A percentile compares a stretch with the other conserved stretches of the same genome.
Evolutionary conservation across 2,113 vertebrate species (phyloP).

Genomic region (Meriones unguiculatus): DNA sequence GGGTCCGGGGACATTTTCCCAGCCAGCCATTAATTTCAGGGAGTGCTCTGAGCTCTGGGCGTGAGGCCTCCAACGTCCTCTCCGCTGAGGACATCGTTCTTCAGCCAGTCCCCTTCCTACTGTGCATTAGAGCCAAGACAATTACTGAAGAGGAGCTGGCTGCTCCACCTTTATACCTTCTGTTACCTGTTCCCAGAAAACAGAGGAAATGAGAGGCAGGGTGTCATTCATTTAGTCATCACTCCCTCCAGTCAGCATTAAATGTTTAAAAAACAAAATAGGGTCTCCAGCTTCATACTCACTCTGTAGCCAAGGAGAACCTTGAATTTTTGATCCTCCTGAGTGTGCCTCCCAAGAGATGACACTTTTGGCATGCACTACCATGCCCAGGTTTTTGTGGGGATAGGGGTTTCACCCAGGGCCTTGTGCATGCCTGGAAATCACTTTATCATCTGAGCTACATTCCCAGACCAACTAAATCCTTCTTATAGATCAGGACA

Average conservation of each 20-base stretch:
- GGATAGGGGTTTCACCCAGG: not conserved
- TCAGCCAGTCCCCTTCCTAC: not conserved
- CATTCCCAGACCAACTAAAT: too few relatives aligned
- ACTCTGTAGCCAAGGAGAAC: not conserved
- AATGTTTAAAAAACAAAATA: not conserved
- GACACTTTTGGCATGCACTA: too few relatives aligned
- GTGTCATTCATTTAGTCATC: not conserved
- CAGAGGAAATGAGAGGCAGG: not conserved
- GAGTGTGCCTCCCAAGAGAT: too few relatives aligned
- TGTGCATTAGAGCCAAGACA: not conserved
- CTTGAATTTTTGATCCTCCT: not conserved
- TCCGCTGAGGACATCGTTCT: constrained; percentile 47
- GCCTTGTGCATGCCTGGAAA: too few relatives aligned
- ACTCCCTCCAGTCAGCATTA: not conserved
- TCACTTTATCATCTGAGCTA: not conserved
- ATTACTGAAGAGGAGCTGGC: not conserved
- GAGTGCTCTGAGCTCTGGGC: constrained; percentile 78
- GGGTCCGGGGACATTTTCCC: constrained; percentile 86
- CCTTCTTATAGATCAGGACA: not conserved
- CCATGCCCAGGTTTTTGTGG: not conserved
- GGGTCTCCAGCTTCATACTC: not conserved
- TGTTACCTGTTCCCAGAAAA: constrained; percentile 26
- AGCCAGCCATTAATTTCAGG: constrained; percentile 85
- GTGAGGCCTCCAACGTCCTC: constrained; percentile 58
- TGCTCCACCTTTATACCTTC: not conserved